Base-by-base conservation (phyloP, 2,888 invertebrate species). In the Eupeodes latifasciatus region DNA sequence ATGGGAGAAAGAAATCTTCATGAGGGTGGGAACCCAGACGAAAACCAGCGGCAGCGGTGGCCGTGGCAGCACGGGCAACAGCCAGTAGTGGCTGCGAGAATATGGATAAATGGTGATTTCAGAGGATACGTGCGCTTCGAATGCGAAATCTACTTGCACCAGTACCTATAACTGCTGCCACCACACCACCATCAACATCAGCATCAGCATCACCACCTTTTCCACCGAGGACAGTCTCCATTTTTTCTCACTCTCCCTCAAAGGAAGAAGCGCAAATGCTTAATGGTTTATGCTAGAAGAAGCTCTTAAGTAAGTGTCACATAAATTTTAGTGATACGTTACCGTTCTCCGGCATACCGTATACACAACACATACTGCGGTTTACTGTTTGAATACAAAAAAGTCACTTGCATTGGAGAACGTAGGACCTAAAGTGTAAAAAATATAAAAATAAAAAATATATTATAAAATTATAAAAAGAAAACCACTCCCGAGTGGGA, bases 261-360 rank as follows among this genome's bases (percentile, higher is more conserved):
- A 81, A 78, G 74, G 84, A 78, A 87, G 81, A 89, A 88, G 86
- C 86, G 89, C 89, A 90, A 27, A 89, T 89, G 77, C 89, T 90
- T 90, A 90, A 90, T 90, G 90, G 90, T 89, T 90, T 90, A 90
- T 90, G 89, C 82, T 90, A 86, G 89, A 90, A 87, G 89, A 90
- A 90, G 84, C 90, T 90, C 87, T 89, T 90, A 90, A 90, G 90
- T 90, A 90, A 90, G 90, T 90, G 90, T 90, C 90, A 90, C 90
- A 90, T 90, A 90, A 90, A 90, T 90, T 90, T 89, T 85, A 87
- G 85, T 89, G 90, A 90, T 89, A 89, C 85, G 88, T 89, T 88
- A 85, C 88, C 87, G 81, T 85, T 80, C 85, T 77, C 81, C 80
- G 67, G 57, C 59, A 82, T 83, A 84, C 62, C 71, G 85, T 86